Percentiles rank a stretch among this genome's conserved stretches.
These are phyloP conservation scores for Nudaria mundana DNA, from an alignment of 2,888 invertebrate species.

Conservation along the genomic window DNA sequence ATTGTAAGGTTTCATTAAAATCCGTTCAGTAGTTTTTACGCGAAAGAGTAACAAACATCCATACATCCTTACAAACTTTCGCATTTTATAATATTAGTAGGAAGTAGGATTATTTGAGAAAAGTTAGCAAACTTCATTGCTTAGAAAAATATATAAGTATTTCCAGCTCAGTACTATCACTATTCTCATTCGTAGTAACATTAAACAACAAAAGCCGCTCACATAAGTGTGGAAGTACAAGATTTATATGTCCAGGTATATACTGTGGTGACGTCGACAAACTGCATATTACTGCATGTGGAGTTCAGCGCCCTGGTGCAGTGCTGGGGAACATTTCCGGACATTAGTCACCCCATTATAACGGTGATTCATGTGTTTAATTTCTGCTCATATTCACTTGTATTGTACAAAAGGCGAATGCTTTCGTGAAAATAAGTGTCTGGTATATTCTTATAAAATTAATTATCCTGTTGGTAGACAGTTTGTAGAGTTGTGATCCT, in stretches of 20 bases:
- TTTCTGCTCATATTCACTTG: slow-evolving; percentile 18
- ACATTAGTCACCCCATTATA: slow-evolving; percentile 65
- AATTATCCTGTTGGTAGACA: too few relatives aligned
- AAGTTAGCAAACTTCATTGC: too few relatives aligned
- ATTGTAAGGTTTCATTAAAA: too few relatives aligned
- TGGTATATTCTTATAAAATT: too few relatives aligned
- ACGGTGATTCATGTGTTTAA: slow-evolving; percentile 60
- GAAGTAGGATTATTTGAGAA: too few relatives aligned
- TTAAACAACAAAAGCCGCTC: background rate
- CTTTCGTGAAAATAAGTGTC: background rate
- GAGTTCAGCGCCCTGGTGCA: slow-evolving; percentile 71
- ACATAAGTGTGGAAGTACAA: too few relatives aligned
- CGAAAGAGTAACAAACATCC: too few relatives aligned
- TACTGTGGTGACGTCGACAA: slow-evolving; percentile 73
- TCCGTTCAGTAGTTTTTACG: too few relatives aligned
- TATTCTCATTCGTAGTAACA: background rate
- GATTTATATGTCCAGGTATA: slow-evolving; percentile 60
- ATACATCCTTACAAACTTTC: too few relatives aligned
- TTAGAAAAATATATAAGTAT: too few relatives aligned
- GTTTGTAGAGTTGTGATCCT: too few relatives aligned
- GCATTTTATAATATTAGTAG: too few relatives aligned
- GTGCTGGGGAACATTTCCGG: slow-evolving; percentile 74
- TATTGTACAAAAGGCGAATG: slow-evolving; percentile 12
- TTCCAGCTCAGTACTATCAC: background rate
- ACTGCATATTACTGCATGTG: slow-evolving; percentile 73